Evolutionary conservation across 1,140 invertebrate genomes (phyloP).

Genomic region (Drosophila orena): DNA sequence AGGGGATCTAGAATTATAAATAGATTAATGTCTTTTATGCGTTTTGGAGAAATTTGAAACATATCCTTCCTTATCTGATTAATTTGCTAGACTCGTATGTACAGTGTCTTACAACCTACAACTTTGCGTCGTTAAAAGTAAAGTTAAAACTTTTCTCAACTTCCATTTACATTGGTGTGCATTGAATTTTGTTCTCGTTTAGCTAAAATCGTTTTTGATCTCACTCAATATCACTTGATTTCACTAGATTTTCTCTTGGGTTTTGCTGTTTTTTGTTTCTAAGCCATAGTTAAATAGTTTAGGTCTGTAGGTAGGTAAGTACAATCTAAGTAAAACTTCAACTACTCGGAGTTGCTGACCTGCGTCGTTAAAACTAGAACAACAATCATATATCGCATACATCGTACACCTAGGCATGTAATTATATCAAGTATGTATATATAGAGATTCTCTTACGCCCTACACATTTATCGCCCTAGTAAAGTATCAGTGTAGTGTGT

Average conservation of each 20-base stretch:
- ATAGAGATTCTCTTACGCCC: slow-evolving; percentile 60
- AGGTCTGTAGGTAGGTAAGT: slow-evolving; percentile 61
- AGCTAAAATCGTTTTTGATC: slow-evolving; percentile 85
- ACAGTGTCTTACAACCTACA: slow-evolving; percentile 49
- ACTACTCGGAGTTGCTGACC: slow-evolving; percentile 66
- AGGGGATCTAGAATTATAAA: slow-evolving; percentile 36
- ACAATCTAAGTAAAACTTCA: slow-evolving; percentile 71
- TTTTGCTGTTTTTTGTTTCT: slow-evolving; percentile 23
- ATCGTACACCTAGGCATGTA: slow-evolving; percentile 43
- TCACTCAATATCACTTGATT: slow-evolving; percentile 85
- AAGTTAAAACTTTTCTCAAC: slow-evolving; percentile 50
- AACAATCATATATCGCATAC: slow-evolving; percentile 77
- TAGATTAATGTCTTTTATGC: slow-evolving; percentile 74
- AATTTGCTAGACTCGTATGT: slow-evolving; percentile 45
- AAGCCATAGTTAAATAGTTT: slow-evolving; percentile 64
- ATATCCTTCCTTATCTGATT: slow-evolving; percentile 46
- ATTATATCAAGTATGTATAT: slow-evolving; percentile 50
- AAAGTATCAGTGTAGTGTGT: slow-evolving; percentile 76
- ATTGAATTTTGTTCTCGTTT: slow-evolving; percentile 62
- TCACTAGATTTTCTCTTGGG: slow-evolving; percentile 71
- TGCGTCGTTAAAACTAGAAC: slow-evolving; percentile 71
- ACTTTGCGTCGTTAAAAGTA: slow-evolving; percentile 51
- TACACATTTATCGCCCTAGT: slow-evolving; percentile 69
- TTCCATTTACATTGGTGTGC: slow-evolving; percentile 43
- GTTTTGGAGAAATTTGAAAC: slow-evolving; percentile 68